Evolutionary conservation across 2,113 vertebrate genomes (phyloP), one percentile per base, ranked within the genome.

Genomic region (Clarias macrocephalus): DNA sequence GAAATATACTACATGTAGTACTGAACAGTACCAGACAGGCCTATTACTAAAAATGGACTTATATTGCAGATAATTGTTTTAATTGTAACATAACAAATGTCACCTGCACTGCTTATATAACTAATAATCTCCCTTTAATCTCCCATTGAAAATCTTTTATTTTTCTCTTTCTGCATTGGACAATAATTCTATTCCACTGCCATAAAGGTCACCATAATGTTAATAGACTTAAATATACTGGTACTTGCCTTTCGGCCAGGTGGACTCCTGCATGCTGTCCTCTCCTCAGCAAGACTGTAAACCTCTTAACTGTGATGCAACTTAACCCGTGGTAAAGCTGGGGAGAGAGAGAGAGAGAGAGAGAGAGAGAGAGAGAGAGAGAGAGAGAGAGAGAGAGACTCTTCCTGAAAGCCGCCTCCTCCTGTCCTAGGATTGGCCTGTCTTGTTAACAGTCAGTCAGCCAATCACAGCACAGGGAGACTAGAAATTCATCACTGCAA

Each of bases 231-330:
- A 63, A 25, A 80, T 57, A 57, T 15, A 33, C 25, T 37, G n/a
- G 66, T 79, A 87, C 86, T 79, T 87, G 62, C 86, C 48, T 87
- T 66, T 42, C 23, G 19, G 5, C 3, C 56, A 42, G 19, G 59
- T 70, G 54, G 30, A 56, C 48, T 56, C 13, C 19, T 80, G 37
- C 30, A 73, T 1, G 30, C 25, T 9, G 28, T 63, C 28, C 30
- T 66, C 57, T 76, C 11, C 8, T 83, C 28, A 54, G 48, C 23
- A 30, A 0, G 70, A 87, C 85, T 76, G 72, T 94, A 92, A 93
- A 91, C 90, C 93, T 92, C 92, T 93, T 91, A 93, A 82, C 89
- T 42, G 25, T 62, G 66, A 85, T 87, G 80, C 57, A 73, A 81
- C 76, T 87, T 81, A 66, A 90, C 54, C 65, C 30, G 82, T 86